Base-by-base conservation (phyloP, 2,797 vertebrate species). In the Bradypus variegatus region DNA sequence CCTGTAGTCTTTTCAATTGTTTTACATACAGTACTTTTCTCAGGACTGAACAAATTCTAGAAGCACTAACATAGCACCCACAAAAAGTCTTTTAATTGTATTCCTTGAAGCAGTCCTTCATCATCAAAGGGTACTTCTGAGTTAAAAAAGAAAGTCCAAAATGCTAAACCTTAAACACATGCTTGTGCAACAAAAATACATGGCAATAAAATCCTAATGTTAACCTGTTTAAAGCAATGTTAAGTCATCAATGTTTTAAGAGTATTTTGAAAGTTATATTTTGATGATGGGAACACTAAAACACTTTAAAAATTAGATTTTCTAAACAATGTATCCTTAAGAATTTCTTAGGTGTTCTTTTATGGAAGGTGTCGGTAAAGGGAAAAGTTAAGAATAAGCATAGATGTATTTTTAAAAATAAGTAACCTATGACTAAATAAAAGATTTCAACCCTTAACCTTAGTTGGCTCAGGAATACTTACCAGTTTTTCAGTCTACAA, bases 371-470 rank as follows among this genome's bases (percentile, higher is more conserved):
- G 18, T 21, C 60, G 11, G 11, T 12, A 79, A 85, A 65, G 72
- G 38, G 31, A 33, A 94, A 93, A 82, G 29, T 38, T 58, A 90
- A 86, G 58, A 78, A 62, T 78, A 87, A 91, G 33, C 5, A 93
- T 65, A 45, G 38, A 12, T 85, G 29, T 75, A 77, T 86, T 83
- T 21, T 18, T 53, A 65, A 67, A 67, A 93, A 58, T 62, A 79
- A 79, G 29, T 62, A 90, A 50, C 50, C 21, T 73, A 36, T 36
- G 50, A 79, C 60, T 69, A 70, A 89, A 89, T 80, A 81, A 94
- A 93, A 81, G 21, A 87, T 93, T 92, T 90, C 18, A 77, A 81
- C 89, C 6, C 14, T 77, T 75, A 60, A 91, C 58, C n/a, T 92
- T 72, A 58, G 19, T 70, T 85, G 45, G 50, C 60, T 73, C 41